phyloP scores from a whole-genome alignment of 2,113 vertebrate species.

The Sturnus vulgaris region DNA sequence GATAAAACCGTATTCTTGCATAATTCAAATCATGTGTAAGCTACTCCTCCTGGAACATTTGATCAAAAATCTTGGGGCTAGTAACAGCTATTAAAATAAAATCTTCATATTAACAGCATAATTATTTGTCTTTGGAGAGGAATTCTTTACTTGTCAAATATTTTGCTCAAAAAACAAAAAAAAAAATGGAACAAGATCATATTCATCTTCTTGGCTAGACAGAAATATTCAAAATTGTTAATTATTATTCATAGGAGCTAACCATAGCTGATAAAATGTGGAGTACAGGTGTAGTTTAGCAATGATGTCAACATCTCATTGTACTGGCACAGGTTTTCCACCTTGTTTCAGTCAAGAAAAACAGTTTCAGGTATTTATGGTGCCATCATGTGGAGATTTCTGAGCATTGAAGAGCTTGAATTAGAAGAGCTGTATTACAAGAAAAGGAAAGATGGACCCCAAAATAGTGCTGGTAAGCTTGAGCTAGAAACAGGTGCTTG shows the following conservation, averaged over 20 bases:
- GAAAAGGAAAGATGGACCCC: not conserved
- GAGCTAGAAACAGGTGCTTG: not conserved
- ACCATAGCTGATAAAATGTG: not conserved
- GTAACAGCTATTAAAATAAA: not conserved
- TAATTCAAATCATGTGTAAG: not conserved
- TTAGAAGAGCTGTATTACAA: not conserved
- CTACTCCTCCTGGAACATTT: not conserved
- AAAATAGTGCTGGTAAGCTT: not conserved
- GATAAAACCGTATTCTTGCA: fast-evolving
- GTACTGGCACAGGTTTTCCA: not conserved
- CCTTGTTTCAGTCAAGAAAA: not conserved
- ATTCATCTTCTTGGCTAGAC: not conserved
- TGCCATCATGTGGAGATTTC: slow-evolving; percentile 38
- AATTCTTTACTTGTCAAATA: not conserved
- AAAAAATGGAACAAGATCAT: not conserved
- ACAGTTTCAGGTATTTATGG: not conserved
- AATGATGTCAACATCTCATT: not conserved
- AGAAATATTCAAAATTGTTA: not conserved
- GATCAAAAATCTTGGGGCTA: not conserved
- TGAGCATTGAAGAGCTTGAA: not conserved
- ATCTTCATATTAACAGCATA: not conserved
- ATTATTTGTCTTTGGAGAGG: not conserved
- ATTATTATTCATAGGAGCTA: not conserved
- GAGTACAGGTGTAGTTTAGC: not conserved
- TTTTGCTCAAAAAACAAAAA: not conserved